Evolutionary conservation across 2,113 vertebrate species (phyloP), one percentile per base, ranked within the genome.

Genomic region (Cromileptes altivelis): DNA sequence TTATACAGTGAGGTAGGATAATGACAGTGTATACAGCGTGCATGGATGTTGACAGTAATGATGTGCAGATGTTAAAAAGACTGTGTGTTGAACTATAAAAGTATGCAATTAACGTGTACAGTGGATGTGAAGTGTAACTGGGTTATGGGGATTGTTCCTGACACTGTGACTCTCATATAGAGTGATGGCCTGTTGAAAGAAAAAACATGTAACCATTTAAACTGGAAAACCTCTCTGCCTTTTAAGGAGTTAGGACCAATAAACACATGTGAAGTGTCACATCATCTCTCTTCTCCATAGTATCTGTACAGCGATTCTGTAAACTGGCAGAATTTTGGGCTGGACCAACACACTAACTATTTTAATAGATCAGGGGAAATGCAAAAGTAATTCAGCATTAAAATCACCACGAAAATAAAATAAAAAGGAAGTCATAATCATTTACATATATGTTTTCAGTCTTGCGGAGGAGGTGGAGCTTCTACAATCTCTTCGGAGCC

Each of bases 401-500:
- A 33, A 69, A 21, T 4, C 37, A n/a, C 21, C 27, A 14, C 33
- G 49, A 14, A n/a, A 47, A 65, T 6, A 2, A 25, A 15, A 10
- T 9, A 7, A 30, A 25, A 64, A 13, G 11, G 4, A 70, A 45
- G 19, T 9, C 5, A 6, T 25, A 19, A 13, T 56, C 0, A 8
- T 72, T 58, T 30, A 27, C 33, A 2, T 40, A 56, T 14, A 23
- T 33, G 65, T 71, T 65, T 21, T 75, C 21, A 27, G n/a, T 25
- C 50, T 45, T 25, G 6, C 27, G 45, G 30, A 64, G 42, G 61
- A 25, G 71, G 58, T 4, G 67, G 62, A 37, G 69, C 81, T 50
- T 40, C 40, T 30, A 4, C 56, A 17, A 73, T 60, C 75, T 40
- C 6, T 37, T n/a, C 5, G 42, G 57, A 85, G 72, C 79, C 50